Conservation (phyloP, 2,797 vertebrate species). For the Mastacembelus armatus region DNA sequence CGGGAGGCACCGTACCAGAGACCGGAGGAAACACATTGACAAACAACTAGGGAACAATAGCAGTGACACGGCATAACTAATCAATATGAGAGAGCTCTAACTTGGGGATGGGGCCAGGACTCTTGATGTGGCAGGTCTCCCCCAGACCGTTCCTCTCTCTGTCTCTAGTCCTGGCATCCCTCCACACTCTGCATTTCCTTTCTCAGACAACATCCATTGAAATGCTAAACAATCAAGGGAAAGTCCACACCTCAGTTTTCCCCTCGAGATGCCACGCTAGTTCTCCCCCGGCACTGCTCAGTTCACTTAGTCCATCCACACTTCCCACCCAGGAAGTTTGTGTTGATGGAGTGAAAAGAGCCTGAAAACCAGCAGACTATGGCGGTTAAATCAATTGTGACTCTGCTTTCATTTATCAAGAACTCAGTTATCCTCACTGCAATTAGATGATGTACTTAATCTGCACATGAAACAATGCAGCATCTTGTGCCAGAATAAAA, state of each 20-base stretch:
- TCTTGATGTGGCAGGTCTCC: conserved; percentile 40
- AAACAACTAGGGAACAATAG: conserved; percentile 73
- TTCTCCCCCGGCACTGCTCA: conserved; percentile 42
- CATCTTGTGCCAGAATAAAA: conserved; percentile 18
- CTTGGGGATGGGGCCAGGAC: conserved; percentile 38
- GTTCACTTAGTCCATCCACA: not conserved
- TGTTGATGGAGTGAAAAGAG: conserved; percentile 37
- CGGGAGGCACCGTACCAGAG: conserved; percentile 58
- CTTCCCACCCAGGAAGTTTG: conserved; percentile 11
- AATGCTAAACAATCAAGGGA: conserved; percentile 69
- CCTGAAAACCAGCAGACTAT: conserved; percentile 15
- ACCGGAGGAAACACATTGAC: conserved; percentile 52
- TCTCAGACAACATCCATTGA: conserved; percentile 71
- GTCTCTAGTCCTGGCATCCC: conserved; percentile 30
- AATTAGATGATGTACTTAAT: conserved; percentile 39
- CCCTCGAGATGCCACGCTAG: conserved; percentile 41
- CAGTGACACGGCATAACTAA: conserved; percentile 77
- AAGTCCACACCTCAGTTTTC: conserved; percentile 64
- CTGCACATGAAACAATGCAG: conserved; percentile 31
- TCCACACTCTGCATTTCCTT: conserved; percentile 70
- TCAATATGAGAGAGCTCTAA: conserved; percentile 64
- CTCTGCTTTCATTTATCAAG: conserved; percentile 29
- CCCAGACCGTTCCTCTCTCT: conserved; percentile 24
- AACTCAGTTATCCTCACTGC: conserved; percentile 33
- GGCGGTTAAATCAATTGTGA: not conserved